Evolutionary conservation across 2,113 vertebrate species (phyloP).

Genomic region (Ceyx cyanopectus): DNA sequence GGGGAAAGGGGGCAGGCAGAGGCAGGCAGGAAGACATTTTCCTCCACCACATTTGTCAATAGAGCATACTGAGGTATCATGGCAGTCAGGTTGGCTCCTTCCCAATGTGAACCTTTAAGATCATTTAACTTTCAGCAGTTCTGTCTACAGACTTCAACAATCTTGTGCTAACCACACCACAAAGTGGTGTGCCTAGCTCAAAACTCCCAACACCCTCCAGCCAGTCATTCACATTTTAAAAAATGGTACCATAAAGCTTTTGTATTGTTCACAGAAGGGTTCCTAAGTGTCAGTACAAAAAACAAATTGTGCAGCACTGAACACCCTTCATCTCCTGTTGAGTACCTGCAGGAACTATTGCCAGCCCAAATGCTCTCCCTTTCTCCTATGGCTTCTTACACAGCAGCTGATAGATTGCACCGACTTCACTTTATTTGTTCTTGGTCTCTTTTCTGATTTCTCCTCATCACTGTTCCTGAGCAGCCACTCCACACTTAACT

Average conservation of each 20-base stretch:
- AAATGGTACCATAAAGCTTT: neutral
- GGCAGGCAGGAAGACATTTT: neutral
- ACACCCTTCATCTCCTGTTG: neutral
- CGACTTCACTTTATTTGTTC: slow-evolving; percentile 32
- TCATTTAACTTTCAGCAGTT: neutral
- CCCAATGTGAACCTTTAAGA: neutral
- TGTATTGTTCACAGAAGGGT: rapidly evolving
- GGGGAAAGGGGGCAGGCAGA: rapidly evolving
- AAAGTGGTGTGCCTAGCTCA: neutral
- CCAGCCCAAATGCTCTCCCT: neutral
- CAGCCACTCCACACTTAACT: slow-evolving; percentile 19
- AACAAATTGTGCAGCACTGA: neutral
- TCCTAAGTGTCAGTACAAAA: neutral
- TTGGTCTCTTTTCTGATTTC: slow-evolving; percentile 39
- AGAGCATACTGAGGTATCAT: rapidly evolving
- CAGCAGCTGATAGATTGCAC: slow-evolving; percentile 20
- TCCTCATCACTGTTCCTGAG: slow-evolving; percentile 40
- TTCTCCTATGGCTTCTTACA: neutral
- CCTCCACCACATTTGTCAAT: neutral
- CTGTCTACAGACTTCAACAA: neutral
- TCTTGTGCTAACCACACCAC: neutral
- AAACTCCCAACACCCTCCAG: neutral
- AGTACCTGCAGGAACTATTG: neutral
- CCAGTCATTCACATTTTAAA: neutral
- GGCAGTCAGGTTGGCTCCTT: neutral